Evolutionary conservation across 2,113 vertebrate genomes (phyloP).

Genomic region (Cebidichthys violaceus): DNA sequence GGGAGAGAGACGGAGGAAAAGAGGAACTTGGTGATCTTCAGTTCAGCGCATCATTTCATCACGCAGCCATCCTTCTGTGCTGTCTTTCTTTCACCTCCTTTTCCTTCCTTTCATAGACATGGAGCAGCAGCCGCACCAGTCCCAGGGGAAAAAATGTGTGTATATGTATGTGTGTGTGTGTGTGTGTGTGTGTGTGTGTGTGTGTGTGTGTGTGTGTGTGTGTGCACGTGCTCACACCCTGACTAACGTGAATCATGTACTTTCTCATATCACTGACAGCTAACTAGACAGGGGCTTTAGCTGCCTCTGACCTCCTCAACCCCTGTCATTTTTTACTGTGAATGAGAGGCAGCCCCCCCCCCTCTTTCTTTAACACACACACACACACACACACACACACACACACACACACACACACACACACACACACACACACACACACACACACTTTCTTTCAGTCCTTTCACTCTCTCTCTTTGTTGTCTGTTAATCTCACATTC

Average conservation of each 20-base stretch:
- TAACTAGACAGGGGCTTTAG: conserved; percentile 83
- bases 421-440: no score
- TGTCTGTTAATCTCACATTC: conserved; percentile 4
- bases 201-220: conserved; percentile 32
- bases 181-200: conserved; percentile 49
- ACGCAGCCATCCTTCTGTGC: conserved; percentile 35
- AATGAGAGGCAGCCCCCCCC: conserved; percentile 30
- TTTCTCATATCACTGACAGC: conserved; percentile 86
- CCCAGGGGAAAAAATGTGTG: conserved; percentile 54
- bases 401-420: no score
- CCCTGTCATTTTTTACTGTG: conserved; percentile 65
- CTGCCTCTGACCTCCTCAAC: conserved; percentile 71
- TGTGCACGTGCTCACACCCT: conserved; percentile 72
- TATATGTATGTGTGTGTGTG: conserved; percentile 42
- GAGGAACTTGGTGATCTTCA: conserved; percentile 51
- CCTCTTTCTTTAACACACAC: neutral
- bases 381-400: no score
- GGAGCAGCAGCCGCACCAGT: conserved; percentile 69
- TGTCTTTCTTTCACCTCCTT: conserved; percentile 52
- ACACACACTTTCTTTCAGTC: conserved; percentile 7
- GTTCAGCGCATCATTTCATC: conserved; percentile 71
- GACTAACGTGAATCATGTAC: conserved; percentile 87
- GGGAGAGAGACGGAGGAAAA: neutral
- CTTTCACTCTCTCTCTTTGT: neutral
- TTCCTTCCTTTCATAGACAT: conserved; percentile 69